Conservation (phyloP, 2,797 vertebrate genomes). For the Anguilla obscura region DNA sequence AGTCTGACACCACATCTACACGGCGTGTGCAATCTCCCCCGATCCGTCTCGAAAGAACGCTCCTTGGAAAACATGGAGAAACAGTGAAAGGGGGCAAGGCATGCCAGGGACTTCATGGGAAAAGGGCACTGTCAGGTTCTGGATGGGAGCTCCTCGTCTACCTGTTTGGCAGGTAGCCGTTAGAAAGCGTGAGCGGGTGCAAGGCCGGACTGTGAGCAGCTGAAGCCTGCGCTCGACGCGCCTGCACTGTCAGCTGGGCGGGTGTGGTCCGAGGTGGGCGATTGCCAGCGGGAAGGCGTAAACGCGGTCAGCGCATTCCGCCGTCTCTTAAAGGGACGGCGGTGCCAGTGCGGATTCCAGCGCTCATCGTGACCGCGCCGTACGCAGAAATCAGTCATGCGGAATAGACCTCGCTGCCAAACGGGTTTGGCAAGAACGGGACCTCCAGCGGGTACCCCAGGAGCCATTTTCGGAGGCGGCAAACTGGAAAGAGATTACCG, state of each 20-base stretch:
- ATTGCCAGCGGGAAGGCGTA: conserved; percentile 4
- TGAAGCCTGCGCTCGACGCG: conserved; percentile 23
- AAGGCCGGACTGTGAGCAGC: conserved; percentile 44
- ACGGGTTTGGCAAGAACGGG: neutral
- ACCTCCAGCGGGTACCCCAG: neutral
- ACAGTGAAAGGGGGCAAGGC: conserved; percentile 32
- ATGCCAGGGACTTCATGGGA: conserved; percentile 51
- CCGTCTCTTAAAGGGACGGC: conserved; percentile 39
- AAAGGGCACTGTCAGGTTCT: conserved; percentile 47
- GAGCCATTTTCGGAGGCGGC: neutral
- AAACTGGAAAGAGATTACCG: neutral
- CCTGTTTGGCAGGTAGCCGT: conserved; percentile 42
- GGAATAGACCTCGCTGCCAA: neutral
- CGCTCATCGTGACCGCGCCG: conserved; percentile 4
- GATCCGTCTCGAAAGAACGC: neutral
- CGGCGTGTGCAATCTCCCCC: conserved; percentile 8
- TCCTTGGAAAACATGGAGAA: neutral
- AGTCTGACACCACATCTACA: conserved; percentile 14
- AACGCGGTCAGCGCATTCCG: conserved; percentile 34
- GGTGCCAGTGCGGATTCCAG: neutral
- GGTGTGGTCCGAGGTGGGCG: conserved; percentile 13
- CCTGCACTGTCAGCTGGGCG: conserved; percentile 29
- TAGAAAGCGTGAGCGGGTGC: conserved; percentile 9
- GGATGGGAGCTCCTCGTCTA: conserved; percentile 33
- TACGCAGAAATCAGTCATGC: conserved; percentile 20